Percentiles rank a stretch among this genome's conserved stretches.
phyloP scores from a whole-genome alignment of 2,888 invertebrate genomes.

The Tenthredo mesomela region DNA sequence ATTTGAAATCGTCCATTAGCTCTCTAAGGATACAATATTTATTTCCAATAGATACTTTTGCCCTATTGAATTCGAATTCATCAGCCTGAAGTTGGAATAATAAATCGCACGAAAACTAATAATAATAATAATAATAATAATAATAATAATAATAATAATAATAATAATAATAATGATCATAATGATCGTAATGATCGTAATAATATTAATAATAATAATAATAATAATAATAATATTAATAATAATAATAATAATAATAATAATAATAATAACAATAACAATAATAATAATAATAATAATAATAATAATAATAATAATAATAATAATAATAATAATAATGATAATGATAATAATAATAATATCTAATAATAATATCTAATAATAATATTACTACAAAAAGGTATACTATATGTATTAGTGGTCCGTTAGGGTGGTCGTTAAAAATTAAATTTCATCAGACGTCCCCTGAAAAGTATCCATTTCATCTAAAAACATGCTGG shows the following conservation, averaged over 20 bases:
- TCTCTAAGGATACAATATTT: constrained; percentile 67
- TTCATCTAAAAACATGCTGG: no score
- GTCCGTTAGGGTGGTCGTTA: no score
- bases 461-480: no score
- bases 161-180: constrained; percentile 3
- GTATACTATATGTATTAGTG: no score
- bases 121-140: no score
- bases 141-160: neutral
- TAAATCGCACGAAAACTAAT: constrained; percentile 20
- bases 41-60: constrained; percentile 66
- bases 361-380: neutral
- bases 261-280: neutral
- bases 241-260: neutral
- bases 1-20: constrained; percentile 70
- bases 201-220: constrained; percentile 13
- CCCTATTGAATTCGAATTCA: constrained; percentile 56
- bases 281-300: neutral
- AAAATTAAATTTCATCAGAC: no score
- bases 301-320: neutral
- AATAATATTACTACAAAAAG: constrained; percentile 56
- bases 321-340: neutral
- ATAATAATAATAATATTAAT: neutral
- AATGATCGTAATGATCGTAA: neutral
- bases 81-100: constrained; percentile 34
- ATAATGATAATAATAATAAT: neutral